Percentiles rank a stretch among this genome's conserved stretches.
These are phyloP conservation scores for Rhinopomastus cyanomelas DNA, from an alignment of 2,113 vertebrate genomes.

Conservation along the genomic window DNA sequence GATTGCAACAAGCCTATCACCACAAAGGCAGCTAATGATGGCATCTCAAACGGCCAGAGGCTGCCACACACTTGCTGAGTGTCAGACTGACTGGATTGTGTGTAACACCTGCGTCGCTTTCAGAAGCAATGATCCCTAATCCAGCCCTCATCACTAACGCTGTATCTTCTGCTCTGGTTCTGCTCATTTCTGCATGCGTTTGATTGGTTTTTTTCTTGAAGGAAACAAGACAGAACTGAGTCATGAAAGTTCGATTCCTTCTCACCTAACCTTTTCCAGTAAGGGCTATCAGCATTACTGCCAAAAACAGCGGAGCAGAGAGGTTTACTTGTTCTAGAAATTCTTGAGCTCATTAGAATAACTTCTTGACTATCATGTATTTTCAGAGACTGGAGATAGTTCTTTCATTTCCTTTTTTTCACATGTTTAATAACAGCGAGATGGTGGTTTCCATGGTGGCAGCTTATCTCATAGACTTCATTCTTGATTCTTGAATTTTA, in stretches of 20 bases:
- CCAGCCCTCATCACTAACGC: not conserved
- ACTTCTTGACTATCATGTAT: not conserved
- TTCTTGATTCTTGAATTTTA: not conserved
- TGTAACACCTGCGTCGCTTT: not conserved
- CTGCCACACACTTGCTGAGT: not conserved
- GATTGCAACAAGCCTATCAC: not conserved
- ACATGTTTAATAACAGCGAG: not conserved
- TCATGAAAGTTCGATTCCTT: not conserved
- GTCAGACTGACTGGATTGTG: not conserved
- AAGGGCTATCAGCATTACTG: not conserved
- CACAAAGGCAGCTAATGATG: conserved; percentile 35
- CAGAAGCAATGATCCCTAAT: not conserved
- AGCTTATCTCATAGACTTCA: not conserved
- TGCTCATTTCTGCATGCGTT: not conserved
- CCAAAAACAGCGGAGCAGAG: not conserved
- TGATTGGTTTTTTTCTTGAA: not conserved
- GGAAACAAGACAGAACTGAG: not conserved
- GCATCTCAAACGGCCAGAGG: not conserved
- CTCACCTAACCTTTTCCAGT: not conserved
- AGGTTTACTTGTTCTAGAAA: not conserved
- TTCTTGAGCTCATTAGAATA: not conserved
- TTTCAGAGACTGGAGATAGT: not conserved
- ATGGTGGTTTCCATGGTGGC: not conserved
- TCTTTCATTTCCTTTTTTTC: not conserved
- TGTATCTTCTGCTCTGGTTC: not conserved